Conservation (phyloP, 1,140 invertebrate species). For the Lordiphosa mommai region DNA sequence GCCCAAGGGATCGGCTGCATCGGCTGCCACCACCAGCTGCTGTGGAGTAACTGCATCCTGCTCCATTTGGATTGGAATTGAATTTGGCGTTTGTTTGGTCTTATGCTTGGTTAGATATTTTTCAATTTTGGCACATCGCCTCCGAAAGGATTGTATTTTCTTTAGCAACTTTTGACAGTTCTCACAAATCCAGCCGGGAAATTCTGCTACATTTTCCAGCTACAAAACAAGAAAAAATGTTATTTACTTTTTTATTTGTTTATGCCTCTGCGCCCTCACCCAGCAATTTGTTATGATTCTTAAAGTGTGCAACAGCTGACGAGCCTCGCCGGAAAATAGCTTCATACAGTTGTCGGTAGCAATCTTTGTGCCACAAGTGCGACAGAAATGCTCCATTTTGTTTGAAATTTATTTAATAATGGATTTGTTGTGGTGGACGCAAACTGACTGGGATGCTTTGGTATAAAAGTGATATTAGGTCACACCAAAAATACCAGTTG, state of each 20-base stretch:
- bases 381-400: constrained; percentile 52
- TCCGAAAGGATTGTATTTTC: constrained; percentile 37
- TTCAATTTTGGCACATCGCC: constrained; percentile 53
- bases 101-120: constrained; percentile 33
- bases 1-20: constrained; percentile 37
- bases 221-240: constrained; percentile 5
- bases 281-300: constrained; percentile 54
- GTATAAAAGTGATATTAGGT: too few relatives aligned
- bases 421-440: too few relatives aligned
- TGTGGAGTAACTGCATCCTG: not conserved
- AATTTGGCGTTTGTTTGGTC: constrained; percentile 1
- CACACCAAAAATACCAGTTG: too few relatives aligned
- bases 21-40: not conserved
- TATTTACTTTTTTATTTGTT: not conserved
- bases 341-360: constrained; percentile 27
- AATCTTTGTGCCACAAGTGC: constrained; percentile 44
- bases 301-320: constrained; percentile 27
- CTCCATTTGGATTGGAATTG: not conserved
- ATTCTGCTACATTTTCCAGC: constrained; percentile 35
- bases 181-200: constrained; percentile 30
- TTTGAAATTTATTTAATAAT: constrained; percentile 8
- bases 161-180: constrained; percentile 44
- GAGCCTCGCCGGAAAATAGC: constrained; percentile 27
- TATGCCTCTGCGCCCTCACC: constrained; percentile 12
- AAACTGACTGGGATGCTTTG: too few relatives aligned